These are phyloP conservation scores for Dryomyza anilis DNA, from an alignment of 2,888 invertebrate species.

Conservation along the genomic window DNA sequence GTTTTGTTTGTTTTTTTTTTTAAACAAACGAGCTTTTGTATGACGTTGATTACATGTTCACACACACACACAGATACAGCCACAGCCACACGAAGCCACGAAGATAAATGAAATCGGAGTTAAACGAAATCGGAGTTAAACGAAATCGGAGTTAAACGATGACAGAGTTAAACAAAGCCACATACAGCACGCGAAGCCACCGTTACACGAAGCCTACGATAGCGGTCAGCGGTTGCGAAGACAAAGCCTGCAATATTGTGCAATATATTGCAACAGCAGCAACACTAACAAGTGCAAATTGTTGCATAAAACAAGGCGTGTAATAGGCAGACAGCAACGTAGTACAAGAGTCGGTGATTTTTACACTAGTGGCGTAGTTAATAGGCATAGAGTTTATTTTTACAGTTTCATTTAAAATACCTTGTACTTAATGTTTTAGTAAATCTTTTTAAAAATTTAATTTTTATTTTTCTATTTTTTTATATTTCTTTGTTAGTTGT, in stretches of 20 bases:
- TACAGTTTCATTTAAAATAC: neutral
- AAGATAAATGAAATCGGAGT: neutral
- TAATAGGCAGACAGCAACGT: no score
- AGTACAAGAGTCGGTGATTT: no score
- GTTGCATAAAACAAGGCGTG: conserved; percentile 9
- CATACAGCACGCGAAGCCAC: no score
- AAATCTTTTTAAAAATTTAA: neutral
- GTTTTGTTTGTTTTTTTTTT: conserved; percentile 23
- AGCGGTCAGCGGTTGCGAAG: conserved; percentile 1
- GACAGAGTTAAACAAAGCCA: neutral
- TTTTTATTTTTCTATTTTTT: no score
- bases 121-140: no score
- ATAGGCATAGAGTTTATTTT: no score
- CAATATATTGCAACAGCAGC: conserved; percentile 13
- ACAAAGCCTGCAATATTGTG: conserved; percentile 20
- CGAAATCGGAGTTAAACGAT: no score
- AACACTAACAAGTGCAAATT: neutral
- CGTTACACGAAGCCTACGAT: neutral
- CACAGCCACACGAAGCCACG: neutral
- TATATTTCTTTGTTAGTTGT: no score
- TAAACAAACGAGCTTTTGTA: neutral
- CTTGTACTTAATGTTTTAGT: neutral
- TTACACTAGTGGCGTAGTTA: no score
- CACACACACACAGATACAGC: neutral
- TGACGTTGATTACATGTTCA: neutral